Evolutionary conservation across 2,113 vertebrate genomes (phyloP).

Genomic region (Oncorhynchus keta): DNA sequence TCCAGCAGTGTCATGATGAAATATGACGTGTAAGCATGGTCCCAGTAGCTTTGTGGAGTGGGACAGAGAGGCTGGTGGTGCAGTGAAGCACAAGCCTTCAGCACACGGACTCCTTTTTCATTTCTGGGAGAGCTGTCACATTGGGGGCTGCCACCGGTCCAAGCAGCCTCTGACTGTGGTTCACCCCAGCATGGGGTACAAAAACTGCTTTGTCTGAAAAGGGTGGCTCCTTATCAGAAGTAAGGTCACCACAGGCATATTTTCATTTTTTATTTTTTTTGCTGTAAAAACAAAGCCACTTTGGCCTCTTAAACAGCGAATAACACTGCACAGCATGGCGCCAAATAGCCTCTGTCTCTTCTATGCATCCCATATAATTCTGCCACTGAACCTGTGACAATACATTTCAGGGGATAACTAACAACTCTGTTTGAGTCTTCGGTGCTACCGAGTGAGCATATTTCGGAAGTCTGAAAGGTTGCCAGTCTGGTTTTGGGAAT

Average conservation of each 20-base stretch:
- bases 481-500: constrained; percentile 73
- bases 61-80: not conserved
- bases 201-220: constrained; percentile 6
- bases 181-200: constrained; percentile 2
- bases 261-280: not conserved
- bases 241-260: constrained; percentile 32
- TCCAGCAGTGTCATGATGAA: constrained; percentile 14
- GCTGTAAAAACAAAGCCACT: constrained; percentile 7
- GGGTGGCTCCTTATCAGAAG: constrained; percentile 29
- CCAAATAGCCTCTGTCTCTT: not conserved
- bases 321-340: not conserved
- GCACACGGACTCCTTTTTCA: not conserved
- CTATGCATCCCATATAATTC: not conserved
- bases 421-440: constrained; percentile 8
- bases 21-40: not conserved
- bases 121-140: not conserved
- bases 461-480: constrained; percentile 76
- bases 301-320: not conserved
- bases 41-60: not conserved
- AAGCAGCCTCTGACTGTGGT: constrained; percentile 20
- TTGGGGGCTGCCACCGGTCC: not conserved
- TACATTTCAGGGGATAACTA: constrained; percentile 29
- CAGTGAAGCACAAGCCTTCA: constrained; percentile 24
- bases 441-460: constrained; percentile 79
- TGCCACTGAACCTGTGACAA: not conserved